Conservation (phyloP, 2,797 vertebrate species). For the Neosilurus hyrtlii region DNA sequence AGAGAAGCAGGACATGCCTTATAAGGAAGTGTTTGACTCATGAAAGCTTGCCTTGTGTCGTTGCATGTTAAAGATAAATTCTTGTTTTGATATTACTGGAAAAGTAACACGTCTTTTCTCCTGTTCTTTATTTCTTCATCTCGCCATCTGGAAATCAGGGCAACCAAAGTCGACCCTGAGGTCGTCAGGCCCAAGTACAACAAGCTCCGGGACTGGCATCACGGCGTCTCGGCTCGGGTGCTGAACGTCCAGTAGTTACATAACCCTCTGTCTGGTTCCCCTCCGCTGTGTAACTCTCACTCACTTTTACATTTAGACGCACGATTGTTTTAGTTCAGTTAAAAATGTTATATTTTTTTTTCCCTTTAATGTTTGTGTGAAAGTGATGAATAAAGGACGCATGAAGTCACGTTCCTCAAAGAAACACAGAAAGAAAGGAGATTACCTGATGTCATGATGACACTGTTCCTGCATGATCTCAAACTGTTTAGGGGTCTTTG, state of each 20-base stretch:
- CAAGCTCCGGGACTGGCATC: slow-evolving; percentile 98
- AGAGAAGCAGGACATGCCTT: background rate
- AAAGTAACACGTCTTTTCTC: slow-evolving; percentile 20
- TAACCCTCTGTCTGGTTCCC: slow-evolving; percentile 12
- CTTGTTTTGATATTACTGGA: background rate
- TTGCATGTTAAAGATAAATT: background rate
- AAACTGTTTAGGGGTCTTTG: slow-evolving; percentile 5
- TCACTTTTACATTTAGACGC: background rate
- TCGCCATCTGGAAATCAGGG: slow-evolving; percentile 69
- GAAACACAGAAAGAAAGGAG: slow-evolving; percentile 4
- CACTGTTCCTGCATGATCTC: slow-evolving; percentile 26
- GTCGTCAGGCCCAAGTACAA: slow-evolving; percentile 89
- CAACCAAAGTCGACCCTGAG: slow-evolving; percentile 86
- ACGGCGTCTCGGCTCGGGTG: slow-evolving; percentile 88
- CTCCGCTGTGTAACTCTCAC: background rate
- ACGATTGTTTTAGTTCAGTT: background rate
- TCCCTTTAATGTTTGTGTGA: slow-evolving; percentile 6
- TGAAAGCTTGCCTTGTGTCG: slow-evolving; percentile 24
- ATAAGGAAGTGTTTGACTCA: background rate
- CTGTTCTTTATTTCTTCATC: slow-evolving; percentile 19
- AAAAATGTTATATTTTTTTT: background rate
- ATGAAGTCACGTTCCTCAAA: background rate
- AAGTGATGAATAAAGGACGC: background rate
- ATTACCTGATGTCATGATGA: background rate
- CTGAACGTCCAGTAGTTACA: slow-evolving; percentile 85